A percentile compares a stretch with the other conserved stretches of the same genome.
phyloP scores from a whole-genome alignment of 2,113 vertebrate species.

The Cynoglossus semilaevis region DNA sequence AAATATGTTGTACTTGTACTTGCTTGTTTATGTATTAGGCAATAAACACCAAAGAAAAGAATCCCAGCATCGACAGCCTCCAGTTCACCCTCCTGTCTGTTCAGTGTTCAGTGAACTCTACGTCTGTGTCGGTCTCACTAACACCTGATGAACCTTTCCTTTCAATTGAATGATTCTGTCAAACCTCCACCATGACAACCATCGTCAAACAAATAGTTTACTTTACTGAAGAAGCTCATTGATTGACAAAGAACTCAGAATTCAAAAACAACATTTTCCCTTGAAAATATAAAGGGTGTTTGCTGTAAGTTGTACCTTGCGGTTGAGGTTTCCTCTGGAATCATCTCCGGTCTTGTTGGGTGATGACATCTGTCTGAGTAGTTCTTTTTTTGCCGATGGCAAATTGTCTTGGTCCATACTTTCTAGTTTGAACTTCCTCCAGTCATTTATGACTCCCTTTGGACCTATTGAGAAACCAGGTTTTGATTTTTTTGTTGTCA shows the following conservation, averaged over 20 bases:
- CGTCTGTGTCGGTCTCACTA: no score
- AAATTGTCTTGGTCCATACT: conserved; percentile 85
- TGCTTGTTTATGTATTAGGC: neutral
- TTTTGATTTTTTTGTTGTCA: neutral
- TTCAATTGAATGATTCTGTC: no score
- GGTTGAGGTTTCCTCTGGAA: conserved; percentile 77
- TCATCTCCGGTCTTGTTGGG: conserved; percentile 78
- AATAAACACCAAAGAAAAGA: no score
- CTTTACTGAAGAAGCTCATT: no score
- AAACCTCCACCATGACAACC: no score
- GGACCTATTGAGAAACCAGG: conserved; percentile 77
- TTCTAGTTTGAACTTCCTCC: conserved; percentile 95
- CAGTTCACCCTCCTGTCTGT: no score
- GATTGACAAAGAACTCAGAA: no score
- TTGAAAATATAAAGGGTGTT: neutral
- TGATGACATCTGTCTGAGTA: conserved; percentile 93
- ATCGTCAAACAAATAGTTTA: no score
- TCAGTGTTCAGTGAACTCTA: no score
- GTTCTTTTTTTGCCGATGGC: conserved; percentile 84
- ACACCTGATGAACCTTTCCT: no score
- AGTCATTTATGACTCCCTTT: conserved; percentile 97
- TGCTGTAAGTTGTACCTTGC: conserved; percentile 82
- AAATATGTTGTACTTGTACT: neutral
- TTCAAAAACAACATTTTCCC: no score
- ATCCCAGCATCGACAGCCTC: no score